Percentiles rank a stretch among this genome's conserved stretches.
These are phyloP conservation scores for Eudyptes chrysolophus DNA, from an alignment of 2,113 vertebrate species.

Conservation along the genomic window DNA sequence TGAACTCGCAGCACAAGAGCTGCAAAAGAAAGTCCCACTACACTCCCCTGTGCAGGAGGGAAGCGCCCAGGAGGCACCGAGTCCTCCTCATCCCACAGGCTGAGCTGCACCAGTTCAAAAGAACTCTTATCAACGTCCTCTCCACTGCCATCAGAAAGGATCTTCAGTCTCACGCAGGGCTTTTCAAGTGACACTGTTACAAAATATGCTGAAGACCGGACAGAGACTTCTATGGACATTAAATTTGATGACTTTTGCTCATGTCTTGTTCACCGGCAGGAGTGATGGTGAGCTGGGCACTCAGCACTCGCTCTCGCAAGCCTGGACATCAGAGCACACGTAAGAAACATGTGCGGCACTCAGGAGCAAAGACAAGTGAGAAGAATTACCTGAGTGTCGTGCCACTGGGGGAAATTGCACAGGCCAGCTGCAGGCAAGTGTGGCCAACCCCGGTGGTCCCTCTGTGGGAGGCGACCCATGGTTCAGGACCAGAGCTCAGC, in stretches of 20 bases:
- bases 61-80: accelerated
- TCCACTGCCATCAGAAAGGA: neutral
- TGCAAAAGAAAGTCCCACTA: too few species aligned
- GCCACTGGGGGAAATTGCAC: neutral
- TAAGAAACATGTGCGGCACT: neutral
- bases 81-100: neutral
- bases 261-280: neutral
- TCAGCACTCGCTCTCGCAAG: neutral
- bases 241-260: neutral
- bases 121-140: neutral
- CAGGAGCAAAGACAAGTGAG: neutral
- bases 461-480: accelerated
- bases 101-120: neutral
- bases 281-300: neutral
- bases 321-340: accelerated
- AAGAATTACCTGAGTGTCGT: neutral
- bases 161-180: neutral
- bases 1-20: neutral
- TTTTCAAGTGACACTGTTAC: neutral
- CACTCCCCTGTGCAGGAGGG: accelerated
- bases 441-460: accelerated
- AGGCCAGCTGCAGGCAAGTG: accelerated
- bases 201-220: neutral
- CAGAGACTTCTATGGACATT: neutral
- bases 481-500: neutral